Evolutionary conservation across 2,797 vertebrate genomes (phyloP), one percentile per base, ranked within the genome.

Genomic region (Poliocrania exsul): DNA sequence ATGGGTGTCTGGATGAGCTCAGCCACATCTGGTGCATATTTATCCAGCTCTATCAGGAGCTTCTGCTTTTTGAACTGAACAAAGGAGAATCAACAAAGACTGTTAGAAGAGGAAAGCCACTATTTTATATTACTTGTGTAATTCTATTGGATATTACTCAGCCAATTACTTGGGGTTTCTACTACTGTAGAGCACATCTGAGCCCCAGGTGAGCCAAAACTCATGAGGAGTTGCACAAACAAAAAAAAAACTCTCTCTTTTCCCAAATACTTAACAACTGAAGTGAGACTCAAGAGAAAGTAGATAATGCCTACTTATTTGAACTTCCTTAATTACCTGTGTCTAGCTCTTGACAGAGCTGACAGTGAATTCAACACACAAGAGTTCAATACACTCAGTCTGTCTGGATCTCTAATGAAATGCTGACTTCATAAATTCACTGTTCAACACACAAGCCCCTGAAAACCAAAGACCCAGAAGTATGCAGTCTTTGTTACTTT

Each of bases 41-140:
- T 98, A 64, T 99, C 98, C 16, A 99, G 98, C 85, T 99, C 99
- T 97, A 99, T 91, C 10, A 99, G 98, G 42, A 98, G 99, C 92
- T 99, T 99, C 97, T 99, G 99, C 93, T 99, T 99, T 94, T 99
- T 99, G 97, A 99, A 99, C 99, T 99, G 97, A 82, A 94, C 29
- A 81, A 85, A 51, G 60, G 57, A 92, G 74, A 94, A 93, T 20
- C 26, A 97, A 4, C 50, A 53, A 54, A 91, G 53, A 66, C 29
- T 56, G 64, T 72, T 40, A 88, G 54, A 67, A 70, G 17, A 91
- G 35, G 53, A 60, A 90, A 78, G 49, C 40, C 10, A 64, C 24
- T 61, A 42, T 29, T 84, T n/a, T n/a, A 29, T 73, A 70, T 16
- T 16, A 8, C 26, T 44, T 40, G 12, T 47, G 72, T 40, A 71